These are phyloP conservation scores for Drosophila leonis DNA, from an alignment of 2,888 invertebrate species.

Conservation along the genomic window DNA sequence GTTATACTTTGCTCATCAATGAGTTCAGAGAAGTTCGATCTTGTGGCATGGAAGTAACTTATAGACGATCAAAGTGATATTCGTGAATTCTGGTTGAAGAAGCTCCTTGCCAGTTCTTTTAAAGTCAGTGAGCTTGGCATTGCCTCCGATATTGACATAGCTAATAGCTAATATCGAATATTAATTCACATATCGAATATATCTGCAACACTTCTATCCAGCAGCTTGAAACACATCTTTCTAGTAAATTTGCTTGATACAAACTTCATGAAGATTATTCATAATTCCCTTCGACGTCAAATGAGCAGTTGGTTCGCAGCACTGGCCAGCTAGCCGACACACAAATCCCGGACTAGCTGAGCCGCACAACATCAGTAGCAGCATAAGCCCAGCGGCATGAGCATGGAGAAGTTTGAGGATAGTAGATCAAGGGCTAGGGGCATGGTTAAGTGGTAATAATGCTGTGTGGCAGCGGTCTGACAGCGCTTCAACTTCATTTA, in stretches of 20 bases:
- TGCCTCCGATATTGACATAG: too few relatives aligned
- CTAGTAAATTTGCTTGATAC: background rate
- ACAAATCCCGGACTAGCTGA: conserved; percentile 9
- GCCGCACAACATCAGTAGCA: conserved; percentile 1
- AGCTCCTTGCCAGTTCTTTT: background rate
- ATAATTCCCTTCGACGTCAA: background rate
- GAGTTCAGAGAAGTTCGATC: background rate
- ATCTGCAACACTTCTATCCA: too few relatives aligned
- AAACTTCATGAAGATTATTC: background rate
- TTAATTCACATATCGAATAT: too few relatives aligned
- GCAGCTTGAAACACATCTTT: background rate
- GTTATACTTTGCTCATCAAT: background rate
- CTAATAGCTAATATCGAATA: too few relatives aligned
- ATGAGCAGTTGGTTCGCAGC: background rate
- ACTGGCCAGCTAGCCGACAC: background rate
- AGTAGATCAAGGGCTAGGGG: conserved; percentile 3
- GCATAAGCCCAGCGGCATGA: background rate
- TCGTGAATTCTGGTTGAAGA: background rate
- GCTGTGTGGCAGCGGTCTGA: conserved; percentile 16
- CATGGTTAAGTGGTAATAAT: conserved; percentile 45
- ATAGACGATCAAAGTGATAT: too few relatives aligned
- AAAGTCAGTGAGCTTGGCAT: too few relatives aligned
- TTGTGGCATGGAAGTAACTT: too few relatives aligned
- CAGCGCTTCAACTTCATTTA: conserved; percentile 50
- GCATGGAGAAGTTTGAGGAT: background rate